Evolutionary conservation across 2,888 invertebrate species (phyloP).

Genomic region (Xylocampa areola): DNA sequence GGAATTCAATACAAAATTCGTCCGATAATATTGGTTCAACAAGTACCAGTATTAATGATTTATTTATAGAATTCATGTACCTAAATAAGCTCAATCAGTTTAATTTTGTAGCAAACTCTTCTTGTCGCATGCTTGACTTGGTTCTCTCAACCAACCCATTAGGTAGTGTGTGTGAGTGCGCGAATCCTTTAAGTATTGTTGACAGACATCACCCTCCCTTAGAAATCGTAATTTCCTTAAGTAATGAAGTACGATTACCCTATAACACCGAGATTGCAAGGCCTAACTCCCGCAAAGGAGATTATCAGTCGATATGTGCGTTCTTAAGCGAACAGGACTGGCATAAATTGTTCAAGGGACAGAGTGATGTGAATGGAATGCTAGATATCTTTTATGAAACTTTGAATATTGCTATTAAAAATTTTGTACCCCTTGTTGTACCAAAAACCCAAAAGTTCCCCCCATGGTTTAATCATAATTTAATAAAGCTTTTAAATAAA

Average conservation of each 20-base stretch:
- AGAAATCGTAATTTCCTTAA: neutral
- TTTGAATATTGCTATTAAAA: neutral
- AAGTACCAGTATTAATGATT: neutral
- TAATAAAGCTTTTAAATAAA: constrained; percentile 2
- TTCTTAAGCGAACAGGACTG: neutral
- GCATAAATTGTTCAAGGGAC: too few relatives aligned
- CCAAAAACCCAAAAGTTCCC: neutral
- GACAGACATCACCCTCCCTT: neutral
- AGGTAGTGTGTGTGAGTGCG: neutral
- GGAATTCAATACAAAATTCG: neutral
- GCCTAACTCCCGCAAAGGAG: constrained; percentile 1
- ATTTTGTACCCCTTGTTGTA: neutral
- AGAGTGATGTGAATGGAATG: constrained; percentile 1
- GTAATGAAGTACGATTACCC: neutral
- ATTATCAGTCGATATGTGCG: neutral
- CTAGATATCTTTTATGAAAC: neutral
- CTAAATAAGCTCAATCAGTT: neutral
- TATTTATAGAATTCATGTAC: neutral
- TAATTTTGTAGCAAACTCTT: neutral
- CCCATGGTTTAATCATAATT: constrained; percentile 8
- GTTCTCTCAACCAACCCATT: neutral
- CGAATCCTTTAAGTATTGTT: neutral
- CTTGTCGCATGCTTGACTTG: neutral
- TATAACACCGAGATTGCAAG: neutral
- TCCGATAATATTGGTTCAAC: neutral